Percentiles rank a stretch among this genome's conserved stretches.
phyloP scores from a whole-genome alignment of 2,797 vertebrate species.

The Nyctalus aviator region DNA sequence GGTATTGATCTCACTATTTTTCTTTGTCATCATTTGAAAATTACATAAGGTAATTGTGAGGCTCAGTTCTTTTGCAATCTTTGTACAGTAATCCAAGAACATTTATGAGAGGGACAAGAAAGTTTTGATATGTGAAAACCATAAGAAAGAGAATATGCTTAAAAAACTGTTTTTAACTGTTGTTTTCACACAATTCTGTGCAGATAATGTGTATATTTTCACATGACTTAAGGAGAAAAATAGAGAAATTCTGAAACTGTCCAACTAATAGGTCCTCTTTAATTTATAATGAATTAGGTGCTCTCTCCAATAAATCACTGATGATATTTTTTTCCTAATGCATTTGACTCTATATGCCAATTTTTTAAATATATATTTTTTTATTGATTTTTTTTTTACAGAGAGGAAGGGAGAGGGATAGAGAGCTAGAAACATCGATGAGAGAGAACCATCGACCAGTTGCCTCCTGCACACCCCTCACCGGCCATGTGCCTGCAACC shows the following conservation, averaged over 20 bases:
- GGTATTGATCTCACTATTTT: neutral
- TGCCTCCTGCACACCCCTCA: no score
- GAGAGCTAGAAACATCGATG: no score
- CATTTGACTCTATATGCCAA: neutral
- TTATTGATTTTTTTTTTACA: no score
- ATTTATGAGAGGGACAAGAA: neutral
- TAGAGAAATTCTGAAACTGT: neutral
- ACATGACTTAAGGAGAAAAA: neutral
- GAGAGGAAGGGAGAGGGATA: no score
- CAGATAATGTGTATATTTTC: neutral
- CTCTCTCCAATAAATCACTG: neutral
- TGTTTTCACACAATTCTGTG: neutral
- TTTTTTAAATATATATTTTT: neutral
- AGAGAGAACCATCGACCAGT: no score
- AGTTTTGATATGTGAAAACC: neutral
- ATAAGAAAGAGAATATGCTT: neutral
- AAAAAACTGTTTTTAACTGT: no score
- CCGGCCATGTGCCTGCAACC: no score
- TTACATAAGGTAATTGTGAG: neutral
- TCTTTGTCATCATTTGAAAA: constrained; percentile 19
- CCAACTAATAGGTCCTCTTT: neutral
- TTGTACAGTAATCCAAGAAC: neutral
- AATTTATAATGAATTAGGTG: neutral
- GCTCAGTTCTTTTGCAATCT: neutral
- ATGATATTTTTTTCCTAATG: neutral